Conservation (phyloP, 2,797 vertebrate species). For the Rhincodon typus region DNA sequence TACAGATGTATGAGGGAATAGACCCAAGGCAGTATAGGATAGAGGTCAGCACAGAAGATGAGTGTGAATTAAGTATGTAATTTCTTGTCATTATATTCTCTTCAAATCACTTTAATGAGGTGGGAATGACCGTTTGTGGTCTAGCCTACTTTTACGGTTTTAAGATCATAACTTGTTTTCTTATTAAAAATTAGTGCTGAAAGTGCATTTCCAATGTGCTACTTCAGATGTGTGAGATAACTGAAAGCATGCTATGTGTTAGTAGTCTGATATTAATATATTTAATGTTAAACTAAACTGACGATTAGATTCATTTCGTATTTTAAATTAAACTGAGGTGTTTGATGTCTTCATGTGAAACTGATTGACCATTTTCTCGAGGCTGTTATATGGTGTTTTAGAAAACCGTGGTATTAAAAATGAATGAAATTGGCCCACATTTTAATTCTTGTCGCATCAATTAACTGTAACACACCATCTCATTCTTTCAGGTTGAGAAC, state of each 20-base stretch:
- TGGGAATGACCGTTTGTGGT: slow-evolving; percentile 41
- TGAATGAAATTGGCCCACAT: slow-evolving; percentile 28
- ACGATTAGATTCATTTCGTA: neutral
- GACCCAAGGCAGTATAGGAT: slow-evolving; percentile 80
- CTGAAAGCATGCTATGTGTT: neutral
- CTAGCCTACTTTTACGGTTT: slow-evolving; percentile 36
- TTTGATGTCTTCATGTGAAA: slow-evolving; percentile 15
- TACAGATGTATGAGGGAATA: slow-evolving; percentile 72
- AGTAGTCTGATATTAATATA: slow-evolving; percentile 17
- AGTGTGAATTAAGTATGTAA: slow-evolving; percentile 98
- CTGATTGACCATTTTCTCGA: slow-evolving; percentile 24
- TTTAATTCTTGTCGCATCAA: slow-evolving; percentile 24
- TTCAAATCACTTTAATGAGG: slow-evolving; percentile 91
- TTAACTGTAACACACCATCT: neutral
- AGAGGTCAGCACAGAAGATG: slow-evolving; percentile 84
- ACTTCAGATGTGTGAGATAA: neutral
- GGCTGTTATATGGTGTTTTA: neutral
- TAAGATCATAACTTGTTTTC: slow-evolving; percentile 21
- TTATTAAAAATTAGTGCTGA: slow-evolving; percentile 18
- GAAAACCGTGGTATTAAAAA: slow-evolving; percentile 20
- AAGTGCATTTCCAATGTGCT: neutral
- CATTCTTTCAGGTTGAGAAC: neutral
- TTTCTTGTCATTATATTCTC: slow-evolving; percentile 90
- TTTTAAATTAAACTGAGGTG: slow-evolving; percentile 25
- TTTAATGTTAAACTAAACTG: neutral